These are phyloP conservation scores for Yponomeuta plumbellus DNA, from an alignment of 2,888 invertebrate genomes.

Conservation along the genomic window DNA sequence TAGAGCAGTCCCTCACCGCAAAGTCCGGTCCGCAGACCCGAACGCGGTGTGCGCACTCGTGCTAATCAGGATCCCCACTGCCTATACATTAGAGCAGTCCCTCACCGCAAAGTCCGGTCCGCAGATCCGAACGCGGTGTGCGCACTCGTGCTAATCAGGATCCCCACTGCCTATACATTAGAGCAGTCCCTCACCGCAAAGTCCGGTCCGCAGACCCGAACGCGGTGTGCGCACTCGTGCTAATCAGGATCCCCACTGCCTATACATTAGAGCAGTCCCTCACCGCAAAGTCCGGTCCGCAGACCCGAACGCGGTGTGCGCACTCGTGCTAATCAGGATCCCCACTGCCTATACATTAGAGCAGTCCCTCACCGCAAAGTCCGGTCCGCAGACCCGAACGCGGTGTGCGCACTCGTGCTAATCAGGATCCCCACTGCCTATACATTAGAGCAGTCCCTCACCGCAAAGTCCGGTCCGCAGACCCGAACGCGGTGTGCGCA, in stretches of 20 bases:
- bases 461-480: constrained; percentile 43
- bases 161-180: too few relatives aligned
- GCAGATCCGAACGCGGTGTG: constrained; percentile 85
- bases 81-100: too few relatives aligned
- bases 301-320: constrained; percentile 85
- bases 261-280: too few relatives aligned
- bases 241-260: constrained; percentile 64
- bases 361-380: constrained; percentile 9
- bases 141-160: constrained; percentile 78
- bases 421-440: constrained; percentile 51
- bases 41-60: constrained; percentile 80
- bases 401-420: constrained; percentile 78
- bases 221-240: constrained; percentile 77
- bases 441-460: too few relatives aligned
- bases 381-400: constrained; percentile 81
- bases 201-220: constrained; percentile 80
- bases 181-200: neutral
- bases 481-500: constrained; percentile 83
- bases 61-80: constrained; percentile 67
- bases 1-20: too few relatives aligned
- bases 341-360: too few relatives aligned
- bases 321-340: constrained; percentile 77
- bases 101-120: constrained; percentile 14
- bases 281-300: constrained; percentile 20
- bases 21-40: constrained; percentile 75